Percentiles rank a stretch among this genome's conserved stretches.
Evolutionary conservation across 2,113 vertebrate species (phyloP).

Genomic region (Tupaia tana): DNA sequence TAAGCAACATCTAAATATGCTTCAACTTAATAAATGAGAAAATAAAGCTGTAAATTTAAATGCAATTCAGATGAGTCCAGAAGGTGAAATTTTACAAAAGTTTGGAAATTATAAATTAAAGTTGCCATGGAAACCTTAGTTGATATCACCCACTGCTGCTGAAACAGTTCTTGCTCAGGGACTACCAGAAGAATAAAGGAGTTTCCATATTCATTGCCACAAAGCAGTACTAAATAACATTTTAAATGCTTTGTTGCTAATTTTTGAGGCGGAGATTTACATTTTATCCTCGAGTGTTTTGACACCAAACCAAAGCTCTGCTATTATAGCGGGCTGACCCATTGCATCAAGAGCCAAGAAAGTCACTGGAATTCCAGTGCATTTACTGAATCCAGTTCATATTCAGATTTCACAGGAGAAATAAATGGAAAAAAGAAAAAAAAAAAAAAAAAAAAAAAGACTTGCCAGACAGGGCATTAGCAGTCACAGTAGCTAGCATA

Average conservation of each 20-base stretch:
- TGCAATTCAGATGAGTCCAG: slow-evolving; percentile 21
- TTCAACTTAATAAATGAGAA: slow-evolving; percentile 32
- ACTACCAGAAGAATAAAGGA: slow-evolving; percentile 6
- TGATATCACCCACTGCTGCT: background rate
- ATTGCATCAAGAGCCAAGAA: background rate
- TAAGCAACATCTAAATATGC: slow-evolving; percentile 11
- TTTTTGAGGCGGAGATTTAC: slow-evolving; percentile 13
- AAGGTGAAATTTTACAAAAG: slow-evolving; percentile 55
- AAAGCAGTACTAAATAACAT: slow-evolving; percentile 6
- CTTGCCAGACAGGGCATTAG: background rate
- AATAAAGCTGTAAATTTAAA: slow-evolving; percentile 52
- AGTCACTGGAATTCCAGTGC: background rate
- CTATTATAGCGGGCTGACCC: background rate
- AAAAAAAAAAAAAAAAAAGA: slow-evolving; percentile 3
- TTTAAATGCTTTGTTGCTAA: slow-evolving; percentile 55
- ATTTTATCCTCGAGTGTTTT: background rate
- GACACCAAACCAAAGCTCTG: background rate
- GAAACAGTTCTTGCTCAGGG: slow-evolving; percentile 45
- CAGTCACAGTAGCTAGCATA: background rate
- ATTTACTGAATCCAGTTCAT: background rate
- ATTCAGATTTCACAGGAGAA: background rate
- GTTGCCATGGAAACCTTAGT: slow-evolving; percentile 37
- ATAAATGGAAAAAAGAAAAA: background rate
- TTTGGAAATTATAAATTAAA: slow-evolving; percentile 42
- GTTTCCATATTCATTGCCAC: slow-evolving; percentile 50